Percentiles rank a stretch among this genome's conserved stretches.
phyloP scores from a whole-genome alignment of 2,888 invertebrate genomes.

The Ochropleura plecta region DNA sequence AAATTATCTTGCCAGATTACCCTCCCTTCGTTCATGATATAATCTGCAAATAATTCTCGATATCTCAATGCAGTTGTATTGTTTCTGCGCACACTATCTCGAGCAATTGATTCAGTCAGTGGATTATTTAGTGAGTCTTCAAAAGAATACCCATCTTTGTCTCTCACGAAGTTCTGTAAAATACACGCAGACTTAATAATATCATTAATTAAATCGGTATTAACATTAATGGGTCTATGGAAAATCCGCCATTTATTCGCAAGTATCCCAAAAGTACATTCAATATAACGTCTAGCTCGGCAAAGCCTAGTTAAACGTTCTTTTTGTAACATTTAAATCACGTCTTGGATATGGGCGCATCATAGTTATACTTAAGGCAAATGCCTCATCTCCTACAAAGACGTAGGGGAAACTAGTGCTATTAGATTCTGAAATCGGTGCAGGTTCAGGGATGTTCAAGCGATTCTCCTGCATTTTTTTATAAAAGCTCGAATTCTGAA shows the following conservation, averaged over 20 bases:
- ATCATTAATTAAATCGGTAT: neutral
- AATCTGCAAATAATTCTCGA: too few relatives aligned
- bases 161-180: too few relatives aligned
- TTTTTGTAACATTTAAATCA: slow-evolving; percentile 41
- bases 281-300: slow-evolving; percentile 53
- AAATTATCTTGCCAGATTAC: too few relatives aligned
- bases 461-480: slow-evolving; percentile 51
- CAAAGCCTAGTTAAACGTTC: slow-evolving; percentile 44
- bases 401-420: slow-evolving; percentile 41
- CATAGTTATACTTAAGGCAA: slow-evolving; percentile 49
- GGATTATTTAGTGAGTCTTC: too few relatives aligned
- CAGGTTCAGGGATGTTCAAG: slow-evolving; percentile 48
- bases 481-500: slow-evolving; percentile 61
- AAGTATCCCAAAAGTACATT: slow-evolving; percentile 48
- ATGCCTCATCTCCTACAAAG: slow-evolving; percentile 57
- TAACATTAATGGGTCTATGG: slow-evolving; percentile 61
- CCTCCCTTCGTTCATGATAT: too few relatives aligned
- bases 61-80: too few relatives aligned
- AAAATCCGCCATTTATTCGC: slow-evolving; percentile 54
- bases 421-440: slow-evolving; percentile 36
- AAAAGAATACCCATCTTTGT: too few relatives aligned
- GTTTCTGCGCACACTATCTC: too few relatives aligned
- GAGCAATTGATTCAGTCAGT: too few relatives aligned
- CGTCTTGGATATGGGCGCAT: slow-evolving; percentile 59
- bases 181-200: too few relatives aligned